Base-by-base conservation (phyloP, 2,797 vertebrate species). In the Hipposideros larvatus region DNA sequence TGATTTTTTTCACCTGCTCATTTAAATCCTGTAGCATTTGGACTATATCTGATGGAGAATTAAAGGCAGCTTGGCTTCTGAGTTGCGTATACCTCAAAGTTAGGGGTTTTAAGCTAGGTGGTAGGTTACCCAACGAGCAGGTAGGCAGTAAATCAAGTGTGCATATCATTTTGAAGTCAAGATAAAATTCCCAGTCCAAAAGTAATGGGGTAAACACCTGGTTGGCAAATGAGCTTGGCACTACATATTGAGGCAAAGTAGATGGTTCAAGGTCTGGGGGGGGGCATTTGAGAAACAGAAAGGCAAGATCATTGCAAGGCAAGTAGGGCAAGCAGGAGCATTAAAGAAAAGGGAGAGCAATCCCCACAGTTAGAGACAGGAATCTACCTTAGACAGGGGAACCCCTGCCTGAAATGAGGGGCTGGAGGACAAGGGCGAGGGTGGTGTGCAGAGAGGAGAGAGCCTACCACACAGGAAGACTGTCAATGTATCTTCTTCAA, bases 391-490 rank as follows among this genome's bases (percentile, higher is more conserved):
- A 26, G 22, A 43, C 10, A 46, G 53, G 8, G 21, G 7, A 18
- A 24, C 1, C 14, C 0, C 13, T 46, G 24, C 15, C 37, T 65
- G 0, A 61, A 10, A 28, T 2, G 7, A 85, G 31, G 13, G 4
- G 1, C 71, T 77, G 28, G 31, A 80, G 21, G 5, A 37, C 5
- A 2, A 26, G 1, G 7, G 4, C 1, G 0, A 21, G 3, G 5
- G 18, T 19, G 13, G 55, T 26, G 6, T 16, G 5, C 57, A 68
- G 31, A 34, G 61, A 34, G 11, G 63, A 63, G 34, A 11, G 34
- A 77, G 7, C 11, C 5, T 3, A 24, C 26, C 10, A 43, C 13
- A 31, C 21, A 34, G 22, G 11, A 28, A 48, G 10, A n/a, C 8
- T 34, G 41, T 46, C 18, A 37, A 28, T 1, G 9, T 34, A 57